These are phyloP conservation scores for Parus major DNA, from an alignment of 2,113 vertebrate genomes.

Conservation along the genomic window DNA sequence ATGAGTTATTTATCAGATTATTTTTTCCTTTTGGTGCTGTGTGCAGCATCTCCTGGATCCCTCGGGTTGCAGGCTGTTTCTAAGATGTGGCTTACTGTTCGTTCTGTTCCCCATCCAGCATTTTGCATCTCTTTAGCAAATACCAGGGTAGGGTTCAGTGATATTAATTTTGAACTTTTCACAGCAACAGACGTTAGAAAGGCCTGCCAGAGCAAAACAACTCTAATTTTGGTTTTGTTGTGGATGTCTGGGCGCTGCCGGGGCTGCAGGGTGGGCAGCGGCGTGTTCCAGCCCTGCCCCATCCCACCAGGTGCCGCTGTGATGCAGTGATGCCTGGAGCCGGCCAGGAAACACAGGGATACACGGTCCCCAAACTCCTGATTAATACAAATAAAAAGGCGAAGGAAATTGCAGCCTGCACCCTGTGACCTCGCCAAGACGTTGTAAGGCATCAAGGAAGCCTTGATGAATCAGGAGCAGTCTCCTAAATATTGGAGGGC, in stretches of 20 bases:
- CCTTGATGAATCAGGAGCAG: constrained; percentile 19
- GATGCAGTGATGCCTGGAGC: constrained; percentile 9
- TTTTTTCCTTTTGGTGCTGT: neutral
- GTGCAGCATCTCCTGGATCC: neutral
- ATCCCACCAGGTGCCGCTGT: constrained; percentile 47
- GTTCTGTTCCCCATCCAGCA: neutral
- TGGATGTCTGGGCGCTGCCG: neutral
- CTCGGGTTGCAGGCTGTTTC: neutral
- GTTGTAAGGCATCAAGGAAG: neutral
- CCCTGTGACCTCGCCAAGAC: constrained; percentile 43
- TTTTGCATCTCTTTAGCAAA: neutral
- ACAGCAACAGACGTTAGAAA: neutral
- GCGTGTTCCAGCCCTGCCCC: neutral
- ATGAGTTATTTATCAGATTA: neutral
- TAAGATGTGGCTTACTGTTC: neutral
- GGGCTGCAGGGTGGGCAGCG: neutral
- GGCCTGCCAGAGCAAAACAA: neutral
- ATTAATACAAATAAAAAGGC: constrained; percentile 31
- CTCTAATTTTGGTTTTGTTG: rapidly evolving
- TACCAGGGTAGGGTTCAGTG: neutral
- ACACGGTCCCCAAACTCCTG: neutral
- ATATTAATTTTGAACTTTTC: neutral
- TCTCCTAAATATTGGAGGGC: constrained; percentile 2
- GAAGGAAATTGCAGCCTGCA: constrained; percentile 42
- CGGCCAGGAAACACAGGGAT: neutral